These are phyloP conservation scores for Nycticebus coucang DNA, from an alignment of 2,113 vertebrate genomes.

Conservation along the genomic window DNA sequence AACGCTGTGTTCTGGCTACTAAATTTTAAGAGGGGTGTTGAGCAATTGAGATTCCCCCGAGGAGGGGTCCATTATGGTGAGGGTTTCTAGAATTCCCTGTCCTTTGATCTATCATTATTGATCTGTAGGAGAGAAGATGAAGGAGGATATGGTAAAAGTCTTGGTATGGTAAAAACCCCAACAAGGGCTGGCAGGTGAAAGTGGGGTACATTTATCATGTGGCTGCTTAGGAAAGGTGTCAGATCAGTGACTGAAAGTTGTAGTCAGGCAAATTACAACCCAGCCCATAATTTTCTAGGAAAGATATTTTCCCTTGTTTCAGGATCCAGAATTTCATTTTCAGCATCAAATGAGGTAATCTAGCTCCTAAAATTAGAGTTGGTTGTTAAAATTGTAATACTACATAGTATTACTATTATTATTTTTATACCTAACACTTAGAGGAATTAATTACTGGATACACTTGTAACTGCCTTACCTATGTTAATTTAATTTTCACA, in stretches of 20 bases:
- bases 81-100: background rate
- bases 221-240: background rate
- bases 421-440: background rate
- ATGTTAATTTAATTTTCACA: constrained; percentile 2
- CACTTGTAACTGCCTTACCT: background rate
- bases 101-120: background rate
- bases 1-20: background rate
- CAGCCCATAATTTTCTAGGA: background rate
- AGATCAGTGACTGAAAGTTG: background rate
- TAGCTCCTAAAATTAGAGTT: background rate
- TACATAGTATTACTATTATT: background rate
- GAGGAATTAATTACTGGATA: background rate
- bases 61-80: background rate
- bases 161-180: no score
- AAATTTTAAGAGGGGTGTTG: background rate
- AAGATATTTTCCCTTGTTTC: background rate
- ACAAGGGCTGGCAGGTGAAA: background rate
- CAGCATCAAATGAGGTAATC: background rate
- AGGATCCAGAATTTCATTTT: constrained; percentile 5
- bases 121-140: background rate
- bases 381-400: background rate
- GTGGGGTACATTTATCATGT: background rate
- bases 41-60: background rate
- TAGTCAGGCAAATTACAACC: background rate
- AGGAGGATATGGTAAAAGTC: background rate